Percentiles rank a stretch among this genome's conserved stretches.
Evolutionary conservation across 2,888 invertebrate genomes (phyloP).

Genomic region (Vannuccia rotundouncinata): DNA sequence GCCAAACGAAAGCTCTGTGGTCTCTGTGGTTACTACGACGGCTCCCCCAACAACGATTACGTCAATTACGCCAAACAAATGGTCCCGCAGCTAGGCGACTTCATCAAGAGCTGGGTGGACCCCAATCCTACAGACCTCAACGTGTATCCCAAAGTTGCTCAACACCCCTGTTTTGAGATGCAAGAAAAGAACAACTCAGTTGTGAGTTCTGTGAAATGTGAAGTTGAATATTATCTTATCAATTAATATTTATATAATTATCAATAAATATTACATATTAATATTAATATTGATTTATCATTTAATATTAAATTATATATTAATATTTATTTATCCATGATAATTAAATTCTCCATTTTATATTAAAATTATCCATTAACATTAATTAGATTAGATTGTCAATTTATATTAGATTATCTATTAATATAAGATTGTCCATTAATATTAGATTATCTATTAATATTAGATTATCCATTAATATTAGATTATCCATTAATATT

Average conservation of each 20-base stretch:
- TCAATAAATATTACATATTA: too few relatives aligned
- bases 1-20: slow-evolving; percentile 42
- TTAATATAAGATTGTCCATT: too few relatives aligned
- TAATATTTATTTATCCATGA: too few relatives aligned
- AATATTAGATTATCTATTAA: too few relatives aligned
- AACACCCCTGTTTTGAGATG: slow-evolving; percentile 32
- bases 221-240: too few relatives aligned
- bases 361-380: too few relatives aligned
- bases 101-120: slow-evolving; percentile 42
- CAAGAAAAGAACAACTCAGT: slow-evolving; percentile 19
- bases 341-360: too few relatives aligned
- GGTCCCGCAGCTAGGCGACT: slow-evolving; percentile 37
- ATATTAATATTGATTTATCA: too few relatives aligned
- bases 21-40: slow-evolving; percentile 42
- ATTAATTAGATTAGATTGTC: neutral
- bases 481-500: too few relatives aligned
- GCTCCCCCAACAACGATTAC: slow-evolving; percentile 40
- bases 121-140: slow-evolving; percentile 35
- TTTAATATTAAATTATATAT: too few relatives aligned
- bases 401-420: neutral
- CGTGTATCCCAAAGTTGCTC: slow-evolving; percentile 33
- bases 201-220: neutral
- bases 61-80: slow-evolving; percentile 34
- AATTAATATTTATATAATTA: too few relatives aligned
- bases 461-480: too few relatives aligned